Conservation (phyloP, 2,113 vertebrate species). For the Uropsilus gracilis region DNA sequence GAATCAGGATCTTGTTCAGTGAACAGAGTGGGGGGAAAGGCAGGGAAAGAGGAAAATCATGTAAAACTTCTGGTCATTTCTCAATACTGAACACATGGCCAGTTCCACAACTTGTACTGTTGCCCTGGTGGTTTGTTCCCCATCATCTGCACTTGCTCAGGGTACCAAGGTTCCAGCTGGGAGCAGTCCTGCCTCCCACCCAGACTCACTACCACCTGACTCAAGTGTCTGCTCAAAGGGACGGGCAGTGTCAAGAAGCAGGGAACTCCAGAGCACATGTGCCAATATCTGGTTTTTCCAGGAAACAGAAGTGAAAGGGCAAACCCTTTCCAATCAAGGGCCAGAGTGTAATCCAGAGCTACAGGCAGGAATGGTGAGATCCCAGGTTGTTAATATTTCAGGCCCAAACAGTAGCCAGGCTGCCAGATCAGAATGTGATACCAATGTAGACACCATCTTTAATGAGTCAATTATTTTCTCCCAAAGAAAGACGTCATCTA, state of each 20-base stretch:
- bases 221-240: neutral
- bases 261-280: neutral
- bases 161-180: neutral
- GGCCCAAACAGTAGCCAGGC: neutral
- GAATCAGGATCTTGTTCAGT: neutral
- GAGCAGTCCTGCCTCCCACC: rapidly evolving
- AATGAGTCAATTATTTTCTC: neutral
- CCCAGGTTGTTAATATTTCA: neutral
- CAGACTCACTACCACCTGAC: neutral
- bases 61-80: neutral
- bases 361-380: neutral
- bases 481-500: neutral
- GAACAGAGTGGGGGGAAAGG: neutral
- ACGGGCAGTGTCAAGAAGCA: neutral
- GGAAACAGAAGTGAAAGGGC: neutral
- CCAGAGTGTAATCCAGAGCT: slow-evolving; percentile 4
- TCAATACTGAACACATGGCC: neutral
- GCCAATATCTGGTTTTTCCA: too few species aligned
- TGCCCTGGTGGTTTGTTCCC: neutral
- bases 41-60: neutral
- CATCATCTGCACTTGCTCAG: neutral
- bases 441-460: neutral
- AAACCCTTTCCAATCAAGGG: slow-evolving; percentile 25
- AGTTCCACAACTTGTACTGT: neutral
- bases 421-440: neutral